phyloP scores from a whole-genome alignment of 1,140 invertebrate genomes.

The Psilanteris sp. region DNA sequence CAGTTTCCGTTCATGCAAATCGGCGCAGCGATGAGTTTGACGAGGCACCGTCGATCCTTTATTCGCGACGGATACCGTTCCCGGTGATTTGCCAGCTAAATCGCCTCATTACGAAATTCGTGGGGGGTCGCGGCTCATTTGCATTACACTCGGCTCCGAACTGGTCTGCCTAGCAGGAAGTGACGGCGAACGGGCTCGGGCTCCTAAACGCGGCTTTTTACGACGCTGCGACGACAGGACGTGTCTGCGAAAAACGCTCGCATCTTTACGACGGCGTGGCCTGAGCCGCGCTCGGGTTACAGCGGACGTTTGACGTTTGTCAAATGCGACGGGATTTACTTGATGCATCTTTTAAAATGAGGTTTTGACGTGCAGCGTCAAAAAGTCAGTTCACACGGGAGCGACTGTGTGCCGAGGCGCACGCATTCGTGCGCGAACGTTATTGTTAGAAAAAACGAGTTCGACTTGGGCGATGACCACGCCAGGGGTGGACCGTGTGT shows the following conservation, averaged over 20 bases:
- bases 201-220: slow-evolving; percentile 69
- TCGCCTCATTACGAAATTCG: slow-evolving; percentile 77
- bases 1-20: slow-evolving; percentile 64
- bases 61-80: slow-evolving; percentile 68
- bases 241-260: slow-evolving; percentile 57
- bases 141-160: slow-evolving; percentile 70
- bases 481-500: too few relatives aligned
- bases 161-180: slow-evolving; percentile 68
- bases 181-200: slow-evolving; percentile 21
- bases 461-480: too few relatives aligned
- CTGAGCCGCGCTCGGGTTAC: slow-evolving; percentile 11
- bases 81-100: slow-evolving; percentile 77
- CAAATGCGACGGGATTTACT: slow-evolving; percentile 29
- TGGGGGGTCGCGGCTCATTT: slow-evolving; percentile 77
- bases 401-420: too few relatives aligned
- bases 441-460: slow-evolving; percentile 8
- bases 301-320: slow-evolving; percentile 55
- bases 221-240: slow-evolving; percentile 65
- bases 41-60: slow-evolving; percentile 59
- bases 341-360: slow-evolving; percentile 25
- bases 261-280: slow-evolving; percentile 54
- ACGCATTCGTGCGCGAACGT: too few relatives aligned
- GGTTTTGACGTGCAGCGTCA: slow-evolving; percentile 40
- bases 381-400: slow-evolving; percentile 47
- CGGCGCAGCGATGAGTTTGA: slow-evolving; percentile 61